Conservation (phyloP, 2,797 vertebrate genomes). For the Antennarius maculatus region DNA sequence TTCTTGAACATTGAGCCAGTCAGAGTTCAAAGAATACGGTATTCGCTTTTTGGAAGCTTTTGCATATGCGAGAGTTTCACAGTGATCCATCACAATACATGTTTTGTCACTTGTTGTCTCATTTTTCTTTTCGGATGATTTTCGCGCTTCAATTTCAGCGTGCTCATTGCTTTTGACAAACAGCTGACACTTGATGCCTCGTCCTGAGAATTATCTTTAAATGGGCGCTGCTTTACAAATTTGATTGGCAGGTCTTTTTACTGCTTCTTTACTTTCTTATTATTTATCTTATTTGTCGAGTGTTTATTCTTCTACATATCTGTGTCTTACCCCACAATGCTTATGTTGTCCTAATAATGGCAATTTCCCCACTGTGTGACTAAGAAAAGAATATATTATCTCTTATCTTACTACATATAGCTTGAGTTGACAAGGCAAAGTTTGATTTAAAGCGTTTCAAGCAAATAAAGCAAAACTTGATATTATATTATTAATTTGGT, state of each 20-base stretch:
- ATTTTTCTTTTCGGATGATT: conserved; percentile 5
- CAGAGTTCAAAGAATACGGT: too few species aligned
- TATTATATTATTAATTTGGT: not conserved
- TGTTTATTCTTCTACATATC: too few species aligned
- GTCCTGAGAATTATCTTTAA: conserved; percentile 16
- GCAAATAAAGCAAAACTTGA: not conserved
- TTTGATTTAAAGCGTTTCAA: too few species aligned
- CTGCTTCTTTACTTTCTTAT: not conserved
- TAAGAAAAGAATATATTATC: too few species aligned
- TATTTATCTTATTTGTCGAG: too few species aligned
- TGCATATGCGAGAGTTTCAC: too few species aligned
- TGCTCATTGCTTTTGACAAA: conserved; percentile 34
- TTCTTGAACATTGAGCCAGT: not conserved
- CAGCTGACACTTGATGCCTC: conserved; percentile 8
- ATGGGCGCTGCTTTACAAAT: conserved; percentile 1
- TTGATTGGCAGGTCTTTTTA: conserved; percentile 31
- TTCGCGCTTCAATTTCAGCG: conserved; percentile 4
- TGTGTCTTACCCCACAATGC: too few species aligned
- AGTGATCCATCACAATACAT: not conserved
- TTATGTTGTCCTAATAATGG: too few species aligned
- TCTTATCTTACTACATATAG: too few species aligned
- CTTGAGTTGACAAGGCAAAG: too few species aligned
- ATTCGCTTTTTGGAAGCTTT: too few species aligned
- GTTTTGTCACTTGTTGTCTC: not conserved
- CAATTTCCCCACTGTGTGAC: too few species aligned